Evolutionary conservation across 2,888 invertebrate species (phyloP).

Genomic region (Tetragnatha montana): DNA sequence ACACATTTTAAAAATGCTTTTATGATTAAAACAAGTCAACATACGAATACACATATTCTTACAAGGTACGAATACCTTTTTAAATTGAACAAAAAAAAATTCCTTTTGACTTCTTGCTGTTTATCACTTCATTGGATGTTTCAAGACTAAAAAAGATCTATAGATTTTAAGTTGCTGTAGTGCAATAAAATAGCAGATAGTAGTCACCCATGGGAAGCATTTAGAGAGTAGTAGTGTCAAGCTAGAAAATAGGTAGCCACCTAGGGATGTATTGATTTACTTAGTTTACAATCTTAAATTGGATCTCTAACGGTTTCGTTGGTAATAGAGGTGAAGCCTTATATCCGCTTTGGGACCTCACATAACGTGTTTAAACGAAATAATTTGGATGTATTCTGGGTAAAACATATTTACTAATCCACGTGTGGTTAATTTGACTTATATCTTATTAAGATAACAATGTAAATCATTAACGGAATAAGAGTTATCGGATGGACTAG

Average conservation of each 20-base stretch:
- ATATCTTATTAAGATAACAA: too few species aligned
- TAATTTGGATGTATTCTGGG: not conserved
- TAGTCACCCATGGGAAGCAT: conserved; percentile 11
- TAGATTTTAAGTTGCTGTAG: conserved; percentile 8
- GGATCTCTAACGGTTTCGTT: not conserved
- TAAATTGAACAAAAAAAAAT: not conserved
- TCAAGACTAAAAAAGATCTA: conserved; percentile 4
- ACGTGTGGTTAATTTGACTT: too few species aligned
- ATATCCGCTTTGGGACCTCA: not conserved
- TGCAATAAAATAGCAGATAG: not conserved
- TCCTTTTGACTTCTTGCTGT: not conserved
- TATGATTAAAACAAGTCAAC: not conserved
- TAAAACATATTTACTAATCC: too few species aligned
- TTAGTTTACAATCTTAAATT: not conserved
- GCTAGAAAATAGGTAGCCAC: conserved; percentile 27
- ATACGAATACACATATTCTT: not conserved
- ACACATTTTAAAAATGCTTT: too few species aligned
- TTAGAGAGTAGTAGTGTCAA: conserved; percentile 26
- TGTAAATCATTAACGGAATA: too few species aligned
- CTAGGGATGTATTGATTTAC: conserved; percentile 5
- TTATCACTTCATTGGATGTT: conserved; percentile 8
- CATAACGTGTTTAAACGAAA: not conserved
- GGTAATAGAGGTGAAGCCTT: not conserved
- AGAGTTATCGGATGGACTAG: too few species aligned
- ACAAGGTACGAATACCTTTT: not conserved